Evolutionary conservation across 2,797 vertebrate species (phyloP), one percentile per base, ranked within the genome.

Genomic region (Semaprochilodus insignis): DNA sequence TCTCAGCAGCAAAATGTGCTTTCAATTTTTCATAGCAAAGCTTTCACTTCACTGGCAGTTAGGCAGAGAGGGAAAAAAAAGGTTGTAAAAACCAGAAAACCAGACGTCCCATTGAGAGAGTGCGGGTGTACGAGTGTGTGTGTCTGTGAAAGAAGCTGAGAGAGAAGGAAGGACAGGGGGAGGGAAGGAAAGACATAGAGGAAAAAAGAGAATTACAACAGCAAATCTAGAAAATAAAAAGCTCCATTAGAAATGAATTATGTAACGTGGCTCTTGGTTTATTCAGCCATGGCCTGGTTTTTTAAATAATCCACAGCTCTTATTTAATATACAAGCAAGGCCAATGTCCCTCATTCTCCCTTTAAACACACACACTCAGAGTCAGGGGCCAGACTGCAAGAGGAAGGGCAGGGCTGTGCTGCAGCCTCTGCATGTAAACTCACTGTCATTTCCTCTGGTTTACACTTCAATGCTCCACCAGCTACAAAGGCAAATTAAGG

Each of bases 381-480:
- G 54, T 82, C 55, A 71, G 21, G 44, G 54, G 73, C 70, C 5
- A 17, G 54, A 52, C 19, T 74, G 72, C 51, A 70, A 31, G 51
- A 79, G 76, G 81, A 70, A 75, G 65, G 31, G 27, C 62, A 51
- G 23, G 13, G 14, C 54, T 51, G 23, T 48, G 52, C 62, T 67
- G 48, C 17, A 57, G 34, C 52, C 72, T 75, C 36, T 77, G 25
- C 23, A 60, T 77, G 67, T 86, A 81, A 84, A 84, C 67, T 54
- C 44, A 67, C 31, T 69, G 63, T 81, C 83, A 86, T 83, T 90
- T 87, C 84, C 82, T 85, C 80, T 44, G 51, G 73, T 83, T 87
- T 80, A 83, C 83, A 87, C 86, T 87, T 79, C 59, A 85, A 75
- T 13, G 25, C 67, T 72, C 34, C 73, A 70, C 74, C 55, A 72